Base-by-base conservation (phyloP, 2,113 vertebrate species). In the Cebus imitator region DNA sequence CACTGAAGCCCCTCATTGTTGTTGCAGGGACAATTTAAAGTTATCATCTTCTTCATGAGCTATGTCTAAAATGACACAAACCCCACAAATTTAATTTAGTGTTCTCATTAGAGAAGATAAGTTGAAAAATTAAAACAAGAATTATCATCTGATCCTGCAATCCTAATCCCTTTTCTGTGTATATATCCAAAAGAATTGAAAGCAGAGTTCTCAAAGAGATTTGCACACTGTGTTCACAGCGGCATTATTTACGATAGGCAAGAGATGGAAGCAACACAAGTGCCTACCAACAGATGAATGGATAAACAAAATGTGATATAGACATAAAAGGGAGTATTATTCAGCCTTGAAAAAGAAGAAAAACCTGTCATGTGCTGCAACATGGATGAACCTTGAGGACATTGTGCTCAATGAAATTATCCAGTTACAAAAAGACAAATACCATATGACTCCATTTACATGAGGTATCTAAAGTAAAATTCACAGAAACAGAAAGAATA, bases 11-110 rank as follows among this genome's bases (percentile, higher is more conserved):
- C 2, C 9, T 35, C 43, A 58, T 2, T 6, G 14, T 57, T 70
- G 17, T 84, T 57, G 87, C 7, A n/a, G 27, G n/a, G 27, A 92
- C 9, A 76, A 64, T 50, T 80, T 76, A 37, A 73, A 80, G 52
- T 20, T 80, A 30, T 68, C 30, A 58, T 75, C 35, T 18, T 86
- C 40, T 90, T 97, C 10, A 52, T 82, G 61, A 32, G 5, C 8
- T 90, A 27, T 35, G 1, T 48, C 57, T 95, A 87, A 84, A 91
- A 84, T 92, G 27, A 96, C 45, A 57, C 8, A 40, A 89, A 89
- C 23, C 13, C 37, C n/a, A 97, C 83, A 82, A 88, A 92, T 89
- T 61, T 81, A 35, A 91, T 76, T 78, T 78, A 48, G 27, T 61
- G 14, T 82, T 91, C 52, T 45, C 32, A 82, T 82, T 40, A 61